A percentile compares a stretch with the other conserved stretches of the same genome.
Evolutionary conservation across 2,888 invertebrate species (phyloP).

Genomic region (Lycia hirtaria): DNA sequence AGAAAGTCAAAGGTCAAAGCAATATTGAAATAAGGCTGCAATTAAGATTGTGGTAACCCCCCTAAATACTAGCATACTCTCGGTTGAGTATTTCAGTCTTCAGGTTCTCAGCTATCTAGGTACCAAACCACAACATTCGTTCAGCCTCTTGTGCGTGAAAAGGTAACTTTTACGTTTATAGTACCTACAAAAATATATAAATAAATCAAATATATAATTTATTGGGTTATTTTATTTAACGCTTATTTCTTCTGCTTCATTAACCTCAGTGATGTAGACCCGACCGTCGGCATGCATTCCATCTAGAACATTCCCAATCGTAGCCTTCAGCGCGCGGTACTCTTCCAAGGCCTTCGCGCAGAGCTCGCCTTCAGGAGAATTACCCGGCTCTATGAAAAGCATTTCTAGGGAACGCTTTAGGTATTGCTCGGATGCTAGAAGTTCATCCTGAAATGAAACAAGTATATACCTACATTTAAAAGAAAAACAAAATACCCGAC

Average conservation of each 20-base stretch:
- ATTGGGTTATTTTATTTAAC: constrained; percentile 15
- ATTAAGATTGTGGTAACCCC: too few species aligned
- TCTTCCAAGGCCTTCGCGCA: constrained; percentile 89
- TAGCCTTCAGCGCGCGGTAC: constrained; percentile 84
- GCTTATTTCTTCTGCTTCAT: constrained; percentile 27
- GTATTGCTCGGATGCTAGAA: constrained; percentile 84
- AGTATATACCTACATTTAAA: too few species aligned
- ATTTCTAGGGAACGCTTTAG: constrained; percentile 87
- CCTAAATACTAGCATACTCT: too few species aligned
- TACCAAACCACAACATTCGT: too few species aligned
- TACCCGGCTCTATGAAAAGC: constrained; percentile 89
- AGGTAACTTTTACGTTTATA: too few species aligned
- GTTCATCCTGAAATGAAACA: constrained; percentile 67
- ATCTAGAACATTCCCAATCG: constrained; percentile 69
- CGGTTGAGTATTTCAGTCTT: too few species aligned
- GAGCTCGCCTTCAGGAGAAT: constrained; percentile 90
- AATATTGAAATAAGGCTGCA: too few species aligned
- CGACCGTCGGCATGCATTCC: constrained; percentile 68
- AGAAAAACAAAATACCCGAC: too few species aligned
- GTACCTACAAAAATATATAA: too few species aligned
- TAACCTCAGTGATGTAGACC: constrained; percentile 52
- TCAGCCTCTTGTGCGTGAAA: too few species aligned
- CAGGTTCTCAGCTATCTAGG: too few species aligned
- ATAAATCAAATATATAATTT: not conserved
- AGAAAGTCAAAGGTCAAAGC: too few species aligned